Evolutionary conservation across 1,140 invertebrate species (phyloP).

Genomic region (Megalopta genalis): DNA sequence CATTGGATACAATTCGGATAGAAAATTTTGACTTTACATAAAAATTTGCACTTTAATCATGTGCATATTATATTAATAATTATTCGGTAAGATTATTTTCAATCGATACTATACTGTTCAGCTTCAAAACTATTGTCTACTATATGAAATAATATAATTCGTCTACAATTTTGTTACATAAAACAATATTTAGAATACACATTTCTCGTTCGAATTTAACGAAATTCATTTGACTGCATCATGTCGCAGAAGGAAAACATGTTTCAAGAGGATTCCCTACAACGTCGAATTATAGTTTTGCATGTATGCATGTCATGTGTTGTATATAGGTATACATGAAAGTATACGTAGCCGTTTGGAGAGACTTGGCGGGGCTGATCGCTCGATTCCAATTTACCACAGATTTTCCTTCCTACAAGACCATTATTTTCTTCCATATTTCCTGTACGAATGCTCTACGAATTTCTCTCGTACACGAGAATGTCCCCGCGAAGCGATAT

Average conservation of each 20-base stretch:
- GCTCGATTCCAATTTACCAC: conserved; percentile 34
- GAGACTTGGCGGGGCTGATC: conserved; percentile 2
- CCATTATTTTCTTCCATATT: conserved; percentile 38
- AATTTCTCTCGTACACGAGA: not conserved
- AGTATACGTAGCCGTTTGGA: not conserved
- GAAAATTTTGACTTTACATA: too few species aligned
- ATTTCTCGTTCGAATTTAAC: not conserved
- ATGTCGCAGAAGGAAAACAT: not conserved
- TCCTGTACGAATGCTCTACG: conserved; percentile 21
- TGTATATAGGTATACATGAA: not conserved
- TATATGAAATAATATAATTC: too few species aligned
- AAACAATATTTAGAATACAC: too few species aligned
- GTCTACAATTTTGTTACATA: too few species aligned
- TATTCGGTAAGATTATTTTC: too few species aligned
- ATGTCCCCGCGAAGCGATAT: conserved; percentile 14
- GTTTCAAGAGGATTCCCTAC: not conserved
- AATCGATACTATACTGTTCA: too few species aligned
- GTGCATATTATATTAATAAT: too few species aligned
- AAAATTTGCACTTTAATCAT: too few species aligned
- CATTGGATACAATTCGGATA: too few species aligned
- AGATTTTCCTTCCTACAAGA: conserved; percentile 20
- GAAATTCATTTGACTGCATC: not conserved
- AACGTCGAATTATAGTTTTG: conserved; percentile 17
- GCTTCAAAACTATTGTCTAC: too few species aligned
- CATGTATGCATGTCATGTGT: not conserved